Base-by-base conservation (phyloP, 1,140 invertebrate species). In the Cecropterus lyciades region DNA sequence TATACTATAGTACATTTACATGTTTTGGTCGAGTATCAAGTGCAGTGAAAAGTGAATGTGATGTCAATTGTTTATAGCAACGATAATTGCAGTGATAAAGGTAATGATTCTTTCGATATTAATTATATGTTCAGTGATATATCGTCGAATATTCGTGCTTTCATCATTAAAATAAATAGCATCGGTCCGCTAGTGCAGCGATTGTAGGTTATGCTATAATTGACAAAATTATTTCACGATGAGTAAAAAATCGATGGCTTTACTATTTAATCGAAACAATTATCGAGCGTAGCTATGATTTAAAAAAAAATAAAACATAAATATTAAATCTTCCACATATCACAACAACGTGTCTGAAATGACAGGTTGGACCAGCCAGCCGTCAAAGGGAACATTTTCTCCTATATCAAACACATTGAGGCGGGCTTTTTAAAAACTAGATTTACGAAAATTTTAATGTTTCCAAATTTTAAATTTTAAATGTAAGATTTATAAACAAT, bases 361-460 rank as follows among this genome's bases (percentile, higher is more conserved):
- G 56, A 59, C 42, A 59, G 17, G 56, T 59, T 59, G 42, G 56
- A 59, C 42, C 56, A 59, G 56, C 56, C 42, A 59, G 40, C 20
- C 6, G 42, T 59, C 56, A 46, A 59, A 59, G 56, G 56, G 56
- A 59, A 59, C 42, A 59, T 59, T 46, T 30, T 59, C 56, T 20
- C 45, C 45, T 46, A 46, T 46, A 15, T 46, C 45, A 46, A 46
- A 46, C 15, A 16, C 13, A 9, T 46, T 46, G 8, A 16, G 16
- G 42, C 53, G 53, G 53, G 53, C 33, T 56, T 56, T 56, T 56
- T 17, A 56, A 56, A 56, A 56, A 37, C 53, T 56, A 56, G 53
- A 56, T 33, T 56, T 56, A 56, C 33, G 42, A 42, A 42, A 56
- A 42, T 46, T 46, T 16, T 46, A 46, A 46, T 24, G 20, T 24